Percentiles rank a stretch among this genome's conserved stretches.
phyloP scores from a whole-genome alignment of 2,888 invertebrate species.

The Rhamphomyia laevipes region DNA sequence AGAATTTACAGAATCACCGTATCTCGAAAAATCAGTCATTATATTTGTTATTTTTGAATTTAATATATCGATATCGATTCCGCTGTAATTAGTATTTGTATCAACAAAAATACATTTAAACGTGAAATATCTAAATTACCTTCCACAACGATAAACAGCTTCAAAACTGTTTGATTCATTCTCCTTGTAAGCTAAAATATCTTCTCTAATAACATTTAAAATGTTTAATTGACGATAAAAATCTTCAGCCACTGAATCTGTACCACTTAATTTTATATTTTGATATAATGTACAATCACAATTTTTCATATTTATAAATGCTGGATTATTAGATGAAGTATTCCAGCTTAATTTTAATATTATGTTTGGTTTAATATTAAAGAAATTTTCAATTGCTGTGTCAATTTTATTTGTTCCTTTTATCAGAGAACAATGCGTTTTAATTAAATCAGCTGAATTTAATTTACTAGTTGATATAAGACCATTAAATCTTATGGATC shows the following conservation, averaged over 20 bases:
- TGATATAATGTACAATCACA: constrained; percentile 29
- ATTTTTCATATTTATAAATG: constrained; percentile 25
- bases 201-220: constrained; percentile 29
- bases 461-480: constrained; percentile 20
- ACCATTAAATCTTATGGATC: constrained; percentile 26
- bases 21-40: constrained; percentile 28
- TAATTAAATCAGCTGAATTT: constrained; percentile 21
- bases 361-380: constrained; percentile 26
- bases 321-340: constrained; percentile 19
- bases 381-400: constrained; percentile 24
- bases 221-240: constrained; percentile 31
- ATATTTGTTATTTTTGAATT: constrained; percentile 26
- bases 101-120: not conserved
- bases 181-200: constrained; percentile 27
- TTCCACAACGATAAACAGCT: constrained; percentile 28
- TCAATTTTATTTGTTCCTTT: constrained; percentile 6
- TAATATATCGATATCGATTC: constrained; percentile 27
- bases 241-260: constrained; percentile 23
- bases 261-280: constrained; percentile 24
- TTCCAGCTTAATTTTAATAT: constrained; percentile 26
- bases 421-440: constrained; percentile 21
- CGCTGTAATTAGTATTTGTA: constrained; percentile 14
- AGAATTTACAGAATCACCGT: constrained; percentile 17
- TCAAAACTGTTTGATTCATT: constrained; percentile 19
- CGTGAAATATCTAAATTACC: constrained; percentile 14